Base-by-base conservation (phyloP, 1,140 invertebrate genomes). In the Diachasmimorpha longicaudata region DNA sequence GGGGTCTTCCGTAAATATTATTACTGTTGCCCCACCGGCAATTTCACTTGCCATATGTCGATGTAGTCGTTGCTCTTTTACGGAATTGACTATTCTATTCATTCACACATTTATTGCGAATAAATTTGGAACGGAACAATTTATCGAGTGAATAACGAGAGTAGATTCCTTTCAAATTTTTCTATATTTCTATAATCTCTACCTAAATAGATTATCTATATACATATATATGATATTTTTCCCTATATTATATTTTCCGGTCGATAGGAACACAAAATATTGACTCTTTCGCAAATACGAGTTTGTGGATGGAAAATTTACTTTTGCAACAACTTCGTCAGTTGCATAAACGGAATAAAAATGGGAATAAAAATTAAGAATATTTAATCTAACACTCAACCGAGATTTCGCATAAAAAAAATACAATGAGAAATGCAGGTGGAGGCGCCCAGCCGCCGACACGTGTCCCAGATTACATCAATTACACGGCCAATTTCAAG, bases 1-100 rank as follows among this genome's bases (percentile, higher is more conserved):
- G 63, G 77, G 81, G 79, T 78, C 87, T 87, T 88, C 81, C 79
- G 85, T 89, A 89, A 89, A 89, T 89, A 89, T 89, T 89, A 85
- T 89, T 89, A 88, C 87, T 87, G 74, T 79, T 83, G 79, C 84
- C 85, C 87, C 82, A 83, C 79, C 79, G 80, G 84, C 86, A 88
- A 88, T 87, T 88, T 87, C 74, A 80, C 71, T 73, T 69, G 84
- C 88, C 88, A 89, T 89, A 89, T 89, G 88, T 86, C 84, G 85
- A 76, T 70, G 73, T 74, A 48, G 36, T 37, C 79, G 84, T 80
- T 87, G 86, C 80, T 81, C 86, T 87, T 87, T 89, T 88, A 83
- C 79, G 76, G 78, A 78, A 36, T 55, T 13, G 39, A 80, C 39
- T 55, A 48, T 63, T 31, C 25, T 63, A 23, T 23, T 63, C 23